These are phyloP conservation scores for Pomacea canaliculata DNA, from an alignment of 2,888 invertebrate genomes.

Conservation along the genomic window DNA sequence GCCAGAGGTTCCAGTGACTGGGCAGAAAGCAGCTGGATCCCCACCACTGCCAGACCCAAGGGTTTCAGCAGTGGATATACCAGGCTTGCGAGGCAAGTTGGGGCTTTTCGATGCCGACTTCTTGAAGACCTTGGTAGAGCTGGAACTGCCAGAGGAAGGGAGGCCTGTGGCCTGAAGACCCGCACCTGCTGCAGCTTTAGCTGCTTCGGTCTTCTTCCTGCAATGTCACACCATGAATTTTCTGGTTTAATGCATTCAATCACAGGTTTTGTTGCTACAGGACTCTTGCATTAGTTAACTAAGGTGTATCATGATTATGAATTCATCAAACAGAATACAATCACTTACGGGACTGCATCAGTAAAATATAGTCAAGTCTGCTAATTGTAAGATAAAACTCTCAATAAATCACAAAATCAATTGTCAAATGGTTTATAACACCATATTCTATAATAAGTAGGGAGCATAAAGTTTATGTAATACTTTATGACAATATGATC, in stretches of 20 bases:
- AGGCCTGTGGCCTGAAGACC: neutral
- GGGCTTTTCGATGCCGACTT: conserved; percentile 55
- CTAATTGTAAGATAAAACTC: too few species aligned
- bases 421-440: too few species aligned
- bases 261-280: neutral
- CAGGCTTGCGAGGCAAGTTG: conserved; percentile 50
- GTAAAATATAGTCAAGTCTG: too few species aligned
- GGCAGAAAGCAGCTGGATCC: neutral
- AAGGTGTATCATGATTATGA: too few species aligned
- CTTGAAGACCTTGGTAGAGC: conserved; percentile 35
- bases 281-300: neutral
- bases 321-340: too few species aligned
- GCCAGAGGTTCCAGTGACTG: neutral
- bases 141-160: neutral
- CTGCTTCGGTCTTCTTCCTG: conserved; percentile 25
- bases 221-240: neutral
- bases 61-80: conserved; percentile 37
- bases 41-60: conserved; percentile 24
- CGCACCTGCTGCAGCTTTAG: neutral
- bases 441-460: too few species aligned
- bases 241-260: neutral
- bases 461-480: too few species aligned
- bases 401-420: too few species aligned
- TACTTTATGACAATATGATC: too few species aligned
- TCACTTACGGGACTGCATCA: too few species aligned